phyloP scores from a whole-genome alignment of 1,140 invertebrate species.

The Rhagoletis zephyria region DNA sequence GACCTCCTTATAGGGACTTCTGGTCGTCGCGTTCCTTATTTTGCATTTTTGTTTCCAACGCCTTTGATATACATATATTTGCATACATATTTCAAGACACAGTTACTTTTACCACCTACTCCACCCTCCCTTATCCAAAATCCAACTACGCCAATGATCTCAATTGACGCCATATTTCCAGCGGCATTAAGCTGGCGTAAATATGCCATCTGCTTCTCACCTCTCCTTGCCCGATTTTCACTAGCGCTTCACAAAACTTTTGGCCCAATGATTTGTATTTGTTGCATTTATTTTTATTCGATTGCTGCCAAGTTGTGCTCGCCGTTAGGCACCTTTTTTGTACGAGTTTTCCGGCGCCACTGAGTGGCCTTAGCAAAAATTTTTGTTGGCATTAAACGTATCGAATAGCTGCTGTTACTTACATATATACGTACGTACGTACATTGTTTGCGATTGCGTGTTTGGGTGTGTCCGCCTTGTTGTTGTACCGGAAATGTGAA shows the following conservation, averaged over 20 bases:
- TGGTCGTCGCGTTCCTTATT: too few relatives aligned
- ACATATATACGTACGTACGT: neutral
- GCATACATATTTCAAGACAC: too few relatives aligned
- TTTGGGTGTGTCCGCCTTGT: neutral
- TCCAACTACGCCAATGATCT: neutral
- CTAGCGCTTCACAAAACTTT: neutral
- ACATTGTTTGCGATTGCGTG: neutral
- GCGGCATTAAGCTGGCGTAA: neutral
- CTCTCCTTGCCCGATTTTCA: neutral
- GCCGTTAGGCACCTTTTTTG: neutral
- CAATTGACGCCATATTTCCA: neutral
- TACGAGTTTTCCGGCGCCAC: neutral
- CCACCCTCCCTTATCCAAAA: neutral
- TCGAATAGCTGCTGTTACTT: neutral
- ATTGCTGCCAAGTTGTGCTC: neutral
- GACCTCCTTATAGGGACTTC: too few relatives aligned
- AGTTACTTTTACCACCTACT: too few relatives aligned
- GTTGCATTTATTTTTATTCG: neutral
- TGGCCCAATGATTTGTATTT: neutral
- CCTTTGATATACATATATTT: too few relatives aligned
- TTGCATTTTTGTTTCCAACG: too few relatives aligned
- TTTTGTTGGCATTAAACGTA: slow-evolving; percentile 15
- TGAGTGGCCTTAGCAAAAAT: neutral
- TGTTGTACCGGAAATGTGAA: slow-evolving; percentile 24
- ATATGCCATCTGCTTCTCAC: neutral